Conservation (phyloP, 2,888 invertebrate genomes). For the Agrochola macilenta region DNA sequence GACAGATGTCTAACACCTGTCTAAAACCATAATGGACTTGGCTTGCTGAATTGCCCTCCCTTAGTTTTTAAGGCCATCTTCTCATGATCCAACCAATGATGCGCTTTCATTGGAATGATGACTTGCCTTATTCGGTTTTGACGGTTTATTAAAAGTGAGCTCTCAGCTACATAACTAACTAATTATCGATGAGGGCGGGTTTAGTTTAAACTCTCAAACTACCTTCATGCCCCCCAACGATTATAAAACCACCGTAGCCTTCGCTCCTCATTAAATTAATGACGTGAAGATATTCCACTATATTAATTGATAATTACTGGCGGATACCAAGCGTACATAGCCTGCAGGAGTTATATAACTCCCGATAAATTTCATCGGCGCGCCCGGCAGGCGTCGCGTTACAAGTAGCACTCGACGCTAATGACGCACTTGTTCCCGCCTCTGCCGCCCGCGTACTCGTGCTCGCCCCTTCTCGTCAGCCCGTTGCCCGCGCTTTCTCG, state of each 20-base stretch:
- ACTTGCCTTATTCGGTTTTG: neutral
- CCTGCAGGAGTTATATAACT: conserved; percentile 61
- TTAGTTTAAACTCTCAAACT: neutral
- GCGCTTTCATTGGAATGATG: neutral
- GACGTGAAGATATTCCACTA: conserved; percentile 52
- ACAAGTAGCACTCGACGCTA: conserved; percentile 75
- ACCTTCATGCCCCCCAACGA: neutral
- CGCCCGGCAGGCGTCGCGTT: conserved; percentile 71
- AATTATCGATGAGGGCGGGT: no score
- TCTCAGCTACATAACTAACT: no score
- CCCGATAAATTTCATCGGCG: conserved; percentile 69
- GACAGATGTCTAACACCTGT: no score
- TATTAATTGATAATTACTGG: conserved; percentile 64
- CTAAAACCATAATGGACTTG: neutral
- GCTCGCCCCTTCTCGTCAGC: conserved; percentile 66
- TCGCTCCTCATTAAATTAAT: conserved; percentile 50
- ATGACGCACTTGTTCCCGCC: conserved; percentile 75
- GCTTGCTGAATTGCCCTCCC: no score
- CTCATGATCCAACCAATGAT: neutral
- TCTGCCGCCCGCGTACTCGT: conserved; percentile 61
- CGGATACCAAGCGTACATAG: conserved; percentile 57
- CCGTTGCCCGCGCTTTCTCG: conserved; percentile 63
- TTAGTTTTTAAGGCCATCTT: neutral
- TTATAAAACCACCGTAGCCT: conserved; percentile 15
- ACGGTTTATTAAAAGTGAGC: neutral